Evolutionary conservation across 2,797 vertebrate species (phyloP).

Genomic region (Cynodonichthys magdalenae): DNA sequence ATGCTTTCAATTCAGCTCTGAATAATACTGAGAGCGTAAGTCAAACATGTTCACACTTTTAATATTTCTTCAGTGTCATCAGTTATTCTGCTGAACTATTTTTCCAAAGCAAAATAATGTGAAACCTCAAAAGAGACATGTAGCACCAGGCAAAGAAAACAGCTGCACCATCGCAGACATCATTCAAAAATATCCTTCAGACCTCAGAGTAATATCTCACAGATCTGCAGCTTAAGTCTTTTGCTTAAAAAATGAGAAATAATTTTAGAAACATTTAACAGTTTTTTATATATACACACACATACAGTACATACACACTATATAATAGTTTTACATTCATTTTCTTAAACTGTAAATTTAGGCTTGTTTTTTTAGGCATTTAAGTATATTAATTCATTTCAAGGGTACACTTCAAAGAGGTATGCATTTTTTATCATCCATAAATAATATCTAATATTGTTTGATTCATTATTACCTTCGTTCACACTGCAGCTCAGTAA

Average conservation of each 20-base stretch:
- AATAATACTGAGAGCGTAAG: constrained; percentile 18
- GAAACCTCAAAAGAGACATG: constrained; percentile 12
- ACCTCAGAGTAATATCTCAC: constrained; percentile 32
- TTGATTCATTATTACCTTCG: constrained; percentile 5
- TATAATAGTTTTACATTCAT: neutral
- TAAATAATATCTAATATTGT: constrained; percentile 27
- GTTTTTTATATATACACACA: too few species aligned
- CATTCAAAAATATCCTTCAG: constrained; percentile 10
- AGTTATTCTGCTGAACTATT: constrained; percentile 12
- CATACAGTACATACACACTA: too few species aligned
- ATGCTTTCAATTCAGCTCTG: constrained; percentile 30
- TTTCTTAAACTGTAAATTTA: constrained; percentile 4
- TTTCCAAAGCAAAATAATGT: neutral
- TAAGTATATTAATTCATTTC: neutral
- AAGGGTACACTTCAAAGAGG: constrained; percentile 5
- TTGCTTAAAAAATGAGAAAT: constrained; percentile 13
- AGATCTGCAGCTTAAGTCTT: constrained; percentile 22
- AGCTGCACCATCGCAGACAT: constrained; percentile 18
- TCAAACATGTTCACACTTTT: constrained; percentile 29
- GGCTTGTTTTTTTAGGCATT: constrained; percentile 3
- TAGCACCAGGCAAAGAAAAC: constrained; percentile 29
- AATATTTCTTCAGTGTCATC: constrained; percentile 7
- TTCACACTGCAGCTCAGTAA: constrained; percentile 15
- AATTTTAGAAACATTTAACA: constrained; percentile 46
- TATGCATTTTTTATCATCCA: constrained; percentile 13